These are phyloP conservation scores for Labeo catla DNA, from an alignment of 2,113 vertebrate genomes.

Conservation along the genomic window DNA sequence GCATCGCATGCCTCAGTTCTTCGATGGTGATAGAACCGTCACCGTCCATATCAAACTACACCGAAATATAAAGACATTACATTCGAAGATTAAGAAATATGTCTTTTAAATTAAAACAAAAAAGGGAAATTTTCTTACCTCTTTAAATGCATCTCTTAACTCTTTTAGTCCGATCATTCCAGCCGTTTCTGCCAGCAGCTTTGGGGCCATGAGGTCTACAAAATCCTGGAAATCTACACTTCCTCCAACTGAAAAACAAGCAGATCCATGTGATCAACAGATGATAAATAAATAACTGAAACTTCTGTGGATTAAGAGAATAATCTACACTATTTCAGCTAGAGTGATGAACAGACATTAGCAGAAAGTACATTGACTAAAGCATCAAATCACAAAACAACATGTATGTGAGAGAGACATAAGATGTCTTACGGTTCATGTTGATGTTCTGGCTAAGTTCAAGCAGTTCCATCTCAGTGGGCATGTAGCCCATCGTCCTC, in stretches of 20 bases:
- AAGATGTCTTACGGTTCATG: conserved; percentile 89
- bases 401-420: neutral
- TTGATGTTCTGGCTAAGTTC: conserved; percentile 96
- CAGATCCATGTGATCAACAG: neutral
- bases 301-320: neutral
- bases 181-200: conserved; percentile 76
- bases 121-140: conserved; percentile 69
- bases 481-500: conserved; percentile 99
- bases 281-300: neutral
- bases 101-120: neutral
- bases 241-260: conserved; percentile 72
- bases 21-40: conserved; percentile 82
- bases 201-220: conserved; percentile 79
- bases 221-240: conserved; percentile 78
- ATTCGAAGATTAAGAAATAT: conserved; percentile 2
- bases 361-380: neutral
- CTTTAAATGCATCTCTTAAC: conserved; percentile 77
- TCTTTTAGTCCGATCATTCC: conserved; percentile 81
- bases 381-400: neutral
- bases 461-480: conserved; percentile 98
- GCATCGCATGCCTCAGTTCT: conserved; percentile 81
- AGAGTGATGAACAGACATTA: neutral
- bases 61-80: neutral
- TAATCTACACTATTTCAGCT: neutral
- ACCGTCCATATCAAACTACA: conserved; percentile 85